Evolutionary conservation across 1,140 invertebrate genomes (phyloP), one percentile per base, ranked within the genome.

Genomic region (Cardiocondyla obscurior): DNA sequence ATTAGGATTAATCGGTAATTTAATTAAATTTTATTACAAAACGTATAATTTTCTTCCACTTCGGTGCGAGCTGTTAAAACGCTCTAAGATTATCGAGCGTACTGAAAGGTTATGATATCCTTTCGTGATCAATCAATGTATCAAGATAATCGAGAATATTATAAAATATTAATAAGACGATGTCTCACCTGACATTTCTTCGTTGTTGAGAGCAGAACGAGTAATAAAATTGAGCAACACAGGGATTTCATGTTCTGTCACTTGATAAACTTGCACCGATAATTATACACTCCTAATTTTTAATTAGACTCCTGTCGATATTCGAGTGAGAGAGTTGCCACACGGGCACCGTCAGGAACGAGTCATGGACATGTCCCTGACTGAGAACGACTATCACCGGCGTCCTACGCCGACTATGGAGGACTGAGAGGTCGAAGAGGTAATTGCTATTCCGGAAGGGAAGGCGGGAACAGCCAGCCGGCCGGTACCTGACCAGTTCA

Each of bases 371-470:
- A 92, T 92, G 81, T 86, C 72, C 73, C 55, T 83, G 58, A 83
- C 86, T 88, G 81, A 88, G 84, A 90, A 79, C 82, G 88, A 85
- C 90, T 90, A 85, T 90, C 87, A 85, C 88, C 88, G 88, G 88
- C 86, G 91, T 92, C 90, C 85, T 89, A 85, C 73, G 87, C 57
- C 85, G 88, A 92, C 89, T 90, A 88, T 88, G 82, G 88, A 88
- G 87, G 67, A 88, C 85, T 87, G 82, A 85, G 87, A 86, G 87
- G 88, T 86, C 84, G 90, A 90, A 89, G 87, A 87, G 85, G 85
- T 89, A 91, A 89, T 91, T 89, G 88, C 86, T 92, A 90, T 91
- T 92, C 89, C 74, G 90, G 86, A 89, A 91, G 90, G 86, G 89
- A 92, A 90, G 88, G 85, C 90, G 89, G 86, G 81, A 83, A 90